Conservation (phyloP, 2,888 invertebrate species). For the Tribolium freemani region DNA sequence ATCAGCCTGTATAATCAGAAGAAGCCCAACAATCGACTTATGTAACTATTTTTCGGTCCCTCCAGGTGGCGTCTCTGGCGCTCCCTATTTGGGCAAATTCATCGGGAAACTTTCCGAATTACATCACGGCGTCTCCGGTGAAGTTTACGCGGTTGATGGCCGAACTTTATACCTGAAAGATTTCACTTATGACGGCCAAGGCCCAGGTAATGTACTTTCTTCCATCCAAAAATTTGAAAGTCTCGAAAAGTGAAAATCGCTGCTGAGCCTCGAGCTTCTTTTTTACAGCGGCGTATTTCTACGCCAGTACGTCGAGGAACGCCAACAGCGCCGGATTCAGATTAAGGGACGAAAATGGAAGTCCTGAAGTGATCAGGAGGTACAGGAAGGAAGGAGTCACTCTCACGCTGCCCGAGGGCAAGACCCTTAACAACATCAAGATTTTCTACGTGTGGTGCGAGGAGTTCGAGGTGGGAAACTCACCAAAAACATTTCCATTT, state of each 20-base stretch:
- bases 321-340: constrained; percentile 80
- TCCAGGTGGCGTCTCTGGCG: constrained; percentile 51
- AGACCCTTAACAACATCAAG: constrained; percentile 83
- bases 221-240: constrained; percentile 11
- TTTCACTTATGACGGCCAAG: constrained; percentile 92
- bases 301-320: constrained; percentile 81
- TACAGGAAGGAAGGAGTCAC: constrained; percentile 89
- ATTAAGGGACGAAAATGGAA: constrained; percentile 88
- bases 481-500: constrained; percentile 13
- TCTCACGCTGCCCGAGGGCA: constrained; percentile 88
- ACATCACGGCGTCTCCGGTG: constrained; percentile 88
- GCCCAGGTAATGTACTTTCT: constrained; percentile 77
- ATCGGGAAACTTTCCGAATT: constrained; percentile 83
- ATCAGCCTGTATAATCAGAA: too few relatives aligned
- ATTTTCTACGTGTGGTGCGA: constrained; percentile 96
- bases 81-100: constrained; percentile 82
- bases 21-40: background rate
- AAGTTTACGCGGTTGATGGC: constrained; percentile 90
- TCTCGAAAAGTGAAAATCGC: constrained; percentile 24
- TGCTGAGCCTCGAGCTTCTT: background rate
- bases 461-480: constrained; percentile 79
- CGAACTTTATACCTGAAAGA: constrained; percentile 88
- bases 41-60: background rate
- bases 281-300: constrained; percentile 87
- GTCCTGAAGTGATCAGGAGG: constrained; percentile 80